Evolutionary conservation across 1,140 invertebrate species (phyloP).

Genomic region (Nasonia giraulti): DNA sequence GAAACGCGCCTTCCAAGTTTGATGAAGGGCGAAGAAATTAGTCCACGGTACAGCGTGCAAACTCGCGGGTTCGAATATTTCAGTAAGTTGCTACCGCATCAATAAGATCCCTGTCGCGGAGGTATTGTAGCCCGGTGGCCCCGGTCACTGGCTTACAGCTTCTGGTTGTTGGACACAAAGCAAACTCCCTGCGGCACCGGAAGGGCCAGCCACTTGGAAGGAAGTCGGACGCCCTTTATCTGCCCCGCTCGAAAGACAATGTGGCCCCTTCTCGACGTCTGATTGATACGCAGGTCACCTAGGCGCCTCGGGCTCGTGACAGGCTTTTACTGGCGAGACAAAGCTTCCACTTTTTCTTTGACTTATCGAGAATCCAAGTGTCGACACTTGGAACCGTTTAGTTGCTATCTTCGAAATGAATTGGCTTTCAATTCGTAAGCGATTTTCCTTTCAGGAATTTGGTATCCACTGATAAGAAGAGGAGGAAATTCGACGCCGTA

Average conservation of each 20-base stretch:
- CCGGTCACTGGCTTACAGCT: slow-evolving; percentile 42
- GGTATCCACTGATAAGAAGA: too few relatives aligned
- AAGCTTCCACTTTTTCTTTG: too few relatives aligned
- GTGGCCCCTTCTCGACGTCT: slow-evolving; percentile 59
- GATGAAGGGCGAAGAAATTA: not conserved
- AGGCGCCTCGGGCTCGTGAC: slow-evolving; percentile 55
- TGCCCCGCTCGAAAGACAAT: slow-evolving; percentile 68
- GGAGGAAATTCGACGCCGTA: not conserved
- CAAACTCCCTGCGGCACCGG: not conserved
- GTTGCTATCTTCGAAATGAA: not conserved
- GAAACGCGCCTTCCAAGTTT: too few relatives aligned
- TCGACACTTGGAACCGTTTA: too few relatives aligned
- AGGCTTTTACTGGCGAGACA: not conserved
- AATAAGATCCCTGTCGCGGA: slow-evolving; percentile 67
- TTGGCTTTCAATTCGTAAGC: not conserved
- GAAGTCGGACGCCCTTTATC: slow-evolving; percentile 60
- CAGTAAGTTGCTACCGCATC: slow-evolving; percentile 59
- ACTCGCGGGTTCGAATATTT: slow-evolving; percentile 47
- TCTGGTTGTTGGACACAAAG: slow-evolving; percentile 43
- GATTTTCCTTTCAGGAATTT: too few relatives aligned
- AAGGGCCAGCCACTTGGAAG: slow-evolving; percentile 52
- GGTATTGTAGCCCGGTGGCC: slow-evolving; percentile 67
- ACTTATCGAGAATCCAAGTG: too few relatives aligned
- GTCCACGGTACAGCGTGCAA: not conserved
- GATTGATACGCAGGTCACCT: slow-evolving; percentile 70